Percentiles rank a stretch among this genome's conserved stretches.
These are phyloP conservation scores for Anseranas semipalmata DNA, from an alignment of 2,113 vertebrate species.

Conservation along the genomic window DNA sequence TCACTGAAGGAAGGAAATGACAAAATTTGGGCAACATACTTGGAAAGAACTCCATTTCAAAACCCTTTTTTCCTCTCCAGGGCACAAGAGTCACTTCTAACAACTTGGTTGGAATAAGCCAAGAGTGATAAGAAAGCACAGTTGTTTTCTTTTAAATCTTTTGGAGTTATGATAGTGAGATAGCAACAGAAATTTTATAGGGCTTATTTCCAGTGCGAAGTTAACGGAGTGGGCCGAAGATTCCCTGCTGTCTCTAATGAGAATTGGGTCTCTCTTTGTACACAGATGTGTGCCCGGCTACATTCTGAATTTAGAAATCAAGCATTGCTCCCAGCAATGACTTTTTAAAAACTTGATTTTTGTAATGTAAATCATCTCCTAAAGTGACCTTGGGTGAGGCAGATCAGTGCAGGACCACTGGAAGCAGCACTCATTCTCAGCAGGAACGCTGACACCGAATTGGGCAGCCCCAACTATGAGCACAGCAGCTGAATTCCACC, in stretches of 20 bases:
- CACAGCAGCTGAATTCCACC: not conserved
- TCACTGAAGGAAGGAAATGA: slow-evolving; percentile 48
- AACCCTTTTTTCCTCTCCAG: not conserved
- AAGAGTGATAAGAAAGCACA: not conserved
- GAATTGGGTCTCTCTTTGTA: not conserved
- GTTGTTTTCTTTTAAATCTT: not conserved
- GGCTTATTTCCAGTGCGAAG: not conserved
- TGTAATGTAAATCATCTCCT: slow-evolving; percentile 62
- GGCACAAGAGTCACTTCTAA: not conserved
- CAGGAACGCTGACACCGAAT: not conserved
- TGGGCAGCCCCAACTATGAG: not conserved
- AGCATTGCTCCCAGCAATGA: slow-evolving; percentile 4
- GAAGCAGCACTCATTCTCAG: not conserved
- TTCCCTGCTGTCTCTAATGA: not conserved
- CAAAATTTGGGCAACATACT: slow-evolving; percentile 1
- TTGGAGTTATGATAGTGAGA: not conserved
- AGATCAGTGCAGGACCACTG: slow-evolving; percentile 51
- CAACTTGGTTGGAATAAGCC: not conserved
- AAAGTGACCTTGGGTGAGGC: slow-evolving; percentile 39
- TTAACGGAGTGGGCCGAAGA: not conserved
- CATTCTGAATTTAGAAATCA: slow-evolving; percentile 67
- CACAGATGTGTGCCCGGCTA: not conserved
- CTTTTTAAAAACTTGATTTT: slow-evolving; percentile 46
- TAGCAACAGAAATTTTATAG: not conserved
- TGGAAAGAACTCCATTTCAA: slow-evolving; percentile 29